phyloP scores from a whole-genome alignment of 2,113 vertebrate genomes.

The Scytalopus superciliaris region DNA sequence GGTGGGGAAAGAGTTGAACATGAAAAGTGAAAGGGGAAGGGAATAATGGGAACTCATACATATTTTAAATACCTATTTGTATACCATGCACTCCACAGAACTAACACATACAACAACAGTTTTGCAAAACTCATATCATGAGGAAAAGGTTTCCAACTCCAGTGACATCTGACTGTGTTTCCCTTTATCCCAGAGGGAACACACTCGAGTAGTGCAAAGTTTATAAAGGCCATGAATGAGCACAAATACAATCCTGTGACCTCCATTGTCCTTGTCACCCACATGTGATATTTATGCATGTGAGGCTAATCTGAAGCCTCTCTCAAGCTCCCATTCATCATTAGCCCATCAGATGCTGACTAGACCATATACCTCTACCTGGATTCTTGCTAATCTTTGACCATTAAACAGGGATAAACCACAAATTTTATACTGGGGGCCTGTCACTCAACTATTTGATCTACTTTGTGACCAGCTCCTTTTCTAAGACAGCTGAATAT shows the following conservation, averaged over 20 bases:
- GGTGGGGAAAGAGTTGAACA: neutral
- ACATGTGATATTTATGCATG: constrained; percentile 60
- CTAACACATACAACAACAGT: neutral
- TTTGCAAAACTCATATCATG: neutral
- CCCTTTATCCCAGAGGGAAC: neutral
- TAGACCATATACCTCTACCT: constrained; percentile 56
- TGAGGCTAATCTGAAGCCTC: constrained; percentile 44
- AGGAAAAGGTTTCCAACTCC: neutral
- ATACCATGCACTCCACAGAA: neutral
- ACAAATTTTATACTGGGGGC: neutral
- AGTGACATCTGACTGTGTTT: neutral
- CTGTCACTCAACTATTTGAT: constrained; percentile 11
- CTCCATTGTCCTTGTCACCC: constrained; percentile 57
- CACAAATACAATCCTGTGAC: constrained; percentile 34
- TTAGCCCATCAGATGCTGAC: constrained; percentile 55
- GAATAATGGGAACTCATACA: neutral
- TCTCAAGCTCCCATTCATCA: constrained; percentile 59
- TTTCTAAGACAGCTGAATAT: neutral
- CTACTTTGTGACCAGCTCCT: neutral
- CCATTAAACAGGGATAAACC: constrained; percentile 55
- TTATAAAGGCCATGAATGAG: neutral
- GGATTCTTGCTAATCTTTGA: constrained; percentile 43
- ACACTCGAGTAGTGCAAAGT: neutral
- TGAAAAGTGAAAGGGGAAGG: neutral
- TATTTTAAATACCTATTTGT: neutral